A percentile compares a stretch with the other conserved stretches of the same genome.
These are phyloP conservation scores for Styela plicata DNA, from an alignment of 23 tunicate species.

Conservation along the genomic window DNA sequence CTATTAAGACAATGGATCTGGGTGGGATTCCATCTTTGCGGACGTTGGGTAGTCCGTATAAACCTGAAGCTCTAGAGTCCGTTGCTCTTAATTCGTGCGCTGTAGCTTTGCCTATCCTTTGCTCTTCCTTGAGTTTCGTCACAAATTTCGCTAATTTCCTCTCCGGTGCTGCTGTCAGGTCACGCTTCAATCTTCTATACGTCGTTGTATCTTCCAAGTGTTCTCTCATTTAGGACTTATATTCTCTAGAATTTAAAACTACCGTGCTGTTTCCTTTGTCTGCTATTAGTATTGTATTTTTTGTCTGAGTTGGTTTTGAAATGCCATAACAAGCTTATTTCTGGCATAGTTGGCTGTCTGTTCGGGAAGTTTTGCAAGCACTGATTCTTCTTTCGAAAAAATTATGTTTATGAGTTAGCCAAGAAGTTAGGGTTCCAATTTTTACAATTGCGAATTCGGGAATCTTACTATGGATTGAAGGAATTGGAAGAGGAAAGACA, in stretches of 20 bases:
- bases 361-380: too few relatives aligned
- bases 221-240: background rate
- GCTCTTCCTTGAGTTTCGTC: background rate
- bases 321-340: too few relatives aligned
- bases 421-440: too few relatives aligned
- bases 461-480: too few relatives aligned
- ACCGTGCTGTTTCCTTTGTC: background rate
- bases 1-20: constrained; percentile 12
- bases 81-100: background rate
- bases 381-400: too few relatives aligned
- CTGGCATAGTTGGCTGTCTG: too few relatives aligned
- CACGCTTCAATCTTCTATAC: background rate
- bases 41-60: constrained; percentile 23
- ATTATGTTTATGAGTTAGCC: too few relatives aligned
- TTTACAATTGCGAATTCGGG: too few relatives aligned
- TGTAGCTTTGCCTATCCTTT: background rate
- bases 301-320: too few relatives aligned
- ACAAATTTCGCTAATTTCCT: background rate
- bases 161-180: background rate
- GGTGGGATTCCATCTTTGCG: constrained; percentile 6
- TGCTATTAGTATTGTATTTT: too few relatives aligned
- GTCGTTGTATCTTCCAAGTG: background rate
- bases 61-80: background rate
- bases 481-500: too few relatives aligned
- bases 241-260: background rate